Conservation (phyloP, 2,888 invertebrate species). For the Eupelmus urozonus region DNA sequence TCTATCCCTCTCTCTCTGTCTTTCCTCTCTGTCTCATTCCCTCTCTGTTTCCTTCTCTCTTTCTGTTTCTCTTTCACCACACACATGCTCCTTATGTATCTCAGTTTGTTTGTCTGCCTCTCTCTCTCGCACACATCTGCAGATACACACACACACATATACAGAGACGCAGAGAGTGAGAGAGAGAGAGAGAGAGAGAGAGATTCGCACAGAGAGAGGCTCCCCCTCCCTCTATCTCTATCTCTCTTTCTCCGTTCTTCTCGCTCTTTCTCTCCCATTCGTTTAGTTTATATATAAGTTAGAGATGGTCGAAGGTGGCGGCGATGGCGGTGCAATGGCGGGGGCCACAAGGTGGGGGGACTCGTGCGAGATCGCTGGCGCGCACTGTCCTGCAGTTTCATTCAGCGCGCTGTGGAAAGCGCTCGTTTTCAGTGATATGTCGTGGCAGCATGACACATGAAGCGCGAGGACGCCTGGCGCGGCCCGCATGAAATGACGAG, state of each 20-base stretch:
- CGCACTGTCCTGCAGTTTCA: slow-evolving; percentile 65
- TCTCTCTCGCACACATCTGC: no score
- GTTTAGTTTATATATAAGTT: no score
- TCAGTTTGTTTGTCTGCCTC: no score
- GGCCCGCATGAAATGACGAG: slow-evolving; percentile 75
- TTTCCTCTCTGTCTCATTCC: no score
- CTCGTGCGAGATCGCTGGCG: slow-evolving; percentile 73
- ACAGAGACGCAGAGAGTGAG: no score
- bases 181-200: no score
- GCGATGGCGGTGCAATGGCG: slow-evolving; percentile 14
- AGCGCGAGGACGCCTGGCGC: slow-evolving; percentile 59
- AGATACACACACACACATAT: no score
- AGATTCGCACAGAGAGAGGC: slow-evolving; percentile 33
- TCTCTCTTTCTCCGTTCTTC: slow-evolving; percentile 33
- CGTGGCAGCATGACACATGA: slow-evolving; percentile 42
- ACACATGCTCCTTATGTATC: no score
- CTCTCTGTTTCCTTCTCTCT: no score
- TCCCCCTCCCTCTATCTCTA: slow-evolving; percentile 43
- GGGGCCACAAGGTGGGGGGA: slow-evolving; percentile 60
- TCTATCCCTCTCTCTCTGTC: no score
- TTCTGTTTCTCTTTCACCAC: no score
- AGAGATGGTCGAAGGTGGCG: background rate
- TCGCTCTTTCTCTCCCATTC: background rate
- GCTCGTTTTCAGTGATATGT: slow-evolving; percentile 23
- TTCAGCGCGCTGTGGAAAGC: slow-evolving; percentile 50